These are phyloP conservation scores for Melanitta fusca DNA, from an alignment of 2,797 vertebrate species.

Conservation along the genomic window DNA sequence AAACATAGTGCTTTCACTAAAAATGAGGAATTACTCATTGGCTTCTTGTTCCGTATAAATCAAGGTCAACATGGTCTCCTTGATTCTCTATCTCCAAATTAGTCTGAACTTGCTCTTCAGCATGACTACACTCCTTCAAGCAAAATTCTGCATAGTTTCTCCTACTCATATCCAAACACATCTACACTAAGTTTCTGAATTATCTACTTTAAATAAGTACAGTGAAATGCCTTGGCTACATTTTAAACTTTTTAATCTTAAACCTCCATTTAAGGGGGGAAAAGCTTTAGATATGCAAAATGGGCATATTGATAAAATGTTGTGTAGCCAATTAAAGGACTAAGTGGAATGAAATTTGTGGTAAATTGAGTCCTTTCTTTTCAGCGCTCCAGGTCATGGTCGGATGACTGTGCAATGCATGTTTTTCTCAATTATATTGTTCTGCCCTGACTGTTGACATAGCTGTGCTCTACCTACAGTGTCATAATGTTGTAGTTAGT, in stretches of 20 bases:
- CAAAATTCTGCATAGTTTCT: neutral
- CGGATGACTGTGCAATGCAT: neutral
- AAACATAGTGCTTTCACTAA: neutral
- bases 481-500: neutral
- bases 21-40: neutral
- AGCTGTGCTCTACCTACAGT: neutral
- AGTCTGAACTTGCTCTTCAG: constrained; percentile 28
- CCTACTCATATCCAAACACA: neutral
- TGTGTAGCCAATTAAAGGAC: neutral
- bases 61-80: neutral
- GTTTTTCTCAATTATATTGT: neutral
- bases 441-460: neutral
- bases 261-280: neutral
- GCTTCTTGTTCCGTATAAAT: neutral
- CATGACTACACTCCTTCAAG: neutral
- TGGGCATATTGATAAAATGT: neutral
- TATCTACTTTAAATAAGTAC: neutral
- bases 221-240: neutral
- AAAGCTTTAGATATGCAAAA: neutral
- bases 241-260: constrained; percentile 21
- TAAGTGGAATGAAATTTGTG: neutral
- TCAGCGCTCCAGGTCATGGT: neutral
- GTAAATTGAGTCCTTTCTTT: neutral
- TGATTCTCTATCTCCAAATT: neutral
- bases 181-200: neutral